These are phyloP conservation scores for Cochlearius cochlearius DNA, from an alignment of 2,113 vertebrate species.

Conservation along the genomic window DNA sequence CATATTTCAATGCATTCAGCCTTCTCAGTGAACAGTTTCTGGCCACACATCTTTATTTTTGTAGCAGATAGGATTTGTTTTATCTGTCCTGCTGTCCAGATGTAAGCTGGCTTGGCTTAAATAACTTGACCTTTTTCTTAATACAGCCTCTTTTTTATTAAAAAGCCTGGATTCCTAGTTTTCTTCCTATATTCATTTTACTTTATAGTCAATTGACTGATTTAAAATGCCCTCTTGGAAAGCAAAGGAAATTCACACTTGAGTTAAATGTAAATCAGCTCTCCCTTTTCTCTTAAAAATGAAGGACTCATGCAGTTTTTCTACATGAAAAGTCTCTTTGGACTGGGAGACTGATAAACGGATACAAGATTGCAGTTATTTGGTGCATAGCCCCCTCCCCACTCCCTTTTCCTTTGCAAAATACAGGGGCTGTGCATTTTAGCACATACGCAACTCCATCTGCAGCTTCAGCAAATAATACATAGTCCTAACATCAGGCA, in stretches of 20 bases:
- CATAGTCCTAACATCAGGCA: background rate
- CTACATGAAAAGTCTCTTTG: background rate
- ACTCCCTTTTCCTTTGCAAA: background rate
- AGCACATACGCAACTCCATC: background rate
- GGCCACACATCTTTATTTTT: background rate
- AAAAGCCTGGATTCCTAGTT: background rate
- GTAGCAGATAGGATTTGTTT: background rate
- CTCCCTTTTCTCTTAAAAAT: background rate
- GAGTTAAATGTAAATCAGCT: background rate
- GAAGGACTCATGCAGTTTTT: background rate
- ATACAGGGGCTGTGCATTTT: background rate
- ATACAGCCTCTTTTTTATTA: background rate
- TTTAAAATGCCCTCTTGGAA: background rate
- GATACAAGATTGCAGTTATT: background rate
- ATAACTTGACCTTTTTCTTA: background rate
- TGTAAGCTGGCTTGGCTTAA: background rate
- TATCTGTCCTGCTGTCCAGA: background rate
- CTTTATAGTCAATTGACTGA: background rate
- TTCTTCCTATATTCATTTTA: background rate
- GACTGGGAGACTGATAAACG: background rate
- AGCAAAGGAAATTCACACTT: background rate
- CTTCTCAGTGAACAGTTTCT: background rate
- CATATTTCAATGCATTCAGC: background rate
- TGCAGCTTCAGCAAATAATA: background rate
- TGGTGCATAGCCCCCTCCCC: rapidly evolving